These are phyloP conservation scores for Eristalis pertinax DNA, from an alignment of 2,888 invertebrate genomes.

Conservation along the genomic window DNA sequence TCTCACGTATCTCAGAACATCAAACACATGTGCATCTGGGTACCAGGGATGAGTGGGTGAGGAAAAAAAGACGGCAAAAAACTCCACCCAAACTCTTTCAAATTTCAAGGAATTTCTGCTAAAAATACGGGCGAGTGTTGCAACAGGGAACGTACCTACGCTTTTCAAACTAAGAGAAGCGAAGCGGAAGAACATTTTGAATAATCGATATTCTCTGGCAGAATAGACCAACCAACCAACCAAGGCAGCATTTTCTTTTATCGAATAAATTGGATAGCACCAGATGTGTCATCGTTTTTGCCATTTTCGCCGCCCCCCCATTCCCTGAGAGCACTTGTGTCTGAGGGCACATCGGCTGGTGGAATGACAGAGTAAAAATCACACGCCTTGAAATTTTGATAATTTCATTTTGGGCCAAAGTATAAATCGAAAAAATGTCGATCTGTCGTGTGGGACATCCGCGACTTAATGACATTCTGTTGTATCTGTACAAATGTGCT, in stretches of 20 bases:
- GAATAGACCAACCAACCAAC: no score
- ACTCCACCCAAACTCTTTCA: neutral
- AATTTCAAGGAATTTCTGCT: neutral
- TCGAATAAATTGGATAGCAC: slow-evolving; percentile 26
- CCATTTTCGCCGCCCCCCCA: neutral
- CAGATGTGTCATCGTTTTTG: slow-evolving; percentile 22
- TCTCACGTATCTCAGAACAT: slow-evolving; percentile 4
- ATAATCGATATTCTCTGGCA: no score
- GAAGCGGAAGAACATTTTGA: no score
- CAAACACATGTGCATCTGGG: slow-evolving; percentile 7
- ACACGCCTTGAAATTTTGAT: slow-evolving; percentile 13
- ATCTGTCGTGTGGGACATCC: neutral
- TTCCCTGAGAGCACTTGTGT: no score
- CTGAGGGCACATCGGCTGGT: neutral
- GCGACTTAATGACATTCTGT: neutral
- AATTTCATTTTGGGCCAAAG: slow-evolving; percentile 21
- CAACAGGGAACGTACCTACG: no score
- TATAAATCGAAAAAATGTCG: neutral
- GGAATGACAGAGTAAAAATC: slow-evolving; percentile 11
- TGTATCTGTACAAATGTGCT: neutral
- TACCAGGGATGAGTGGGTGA: neutral
- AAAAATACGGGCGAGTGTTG: no score
- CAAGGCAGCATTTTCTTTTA: neutral
- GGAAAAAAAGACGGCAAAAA: neutral
- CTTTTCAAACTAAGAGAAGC: no score